Conservation (phyloP, 2,797 vertebrate species). For the Macrochelys suwanniensis region DNA sequence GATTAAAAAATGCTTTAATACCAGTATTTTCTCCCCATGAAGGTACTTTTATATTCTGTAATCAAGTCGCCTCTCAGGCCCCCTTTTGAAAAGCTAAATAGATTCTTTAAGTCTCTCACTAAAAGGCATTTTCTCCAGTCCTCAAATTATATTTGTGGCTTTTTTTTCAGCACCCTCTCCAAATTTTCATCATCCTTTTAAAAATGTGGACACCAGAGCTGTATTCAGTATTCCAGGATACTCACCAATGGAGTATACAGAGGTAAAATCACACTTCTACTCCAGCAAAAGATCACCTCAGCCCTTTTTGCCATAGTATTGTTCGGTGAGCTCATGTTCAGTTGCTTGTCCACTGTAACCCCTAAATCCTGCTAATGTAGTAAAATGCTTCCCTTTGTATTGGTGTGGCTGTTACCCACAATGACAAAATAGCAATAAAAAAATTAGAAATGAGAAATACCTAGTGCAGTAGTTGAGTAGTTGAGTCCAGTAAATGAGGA, state of each 20-base stretch:
- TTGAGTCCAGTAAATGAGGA: no score
- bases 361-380: neutral
- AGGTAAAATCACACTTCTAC: neutral
- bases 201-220: neutral
- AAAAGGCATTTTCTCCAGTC: neutral
- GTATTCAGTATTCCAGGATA: neutral
- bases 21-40: neutral
- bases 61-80: neutral
- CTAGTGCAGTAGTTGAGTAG: no score
- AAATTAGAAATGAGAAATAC: neutral
- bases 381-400: neutral
- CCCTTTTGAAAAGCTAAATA: neutral
- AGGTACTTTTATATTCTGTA: neutral
- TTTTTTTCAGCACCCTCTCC: neutral
- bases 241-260: neutral
- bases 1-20: neutral
- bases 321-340: neutral
- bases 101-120: neutral
- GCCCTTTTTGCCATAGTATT: neutral
- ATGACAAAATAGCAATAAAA: neutral
- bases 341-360: neutral
- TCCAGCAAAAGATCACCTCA: neutral
- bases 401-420: neutral
- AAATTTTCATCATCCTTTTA: neutral
- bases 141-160: neutral